Base-by-base conservation (phyloP, 2,888 invertebrate species). In the Steinernema hermaphroditum region DNA sequence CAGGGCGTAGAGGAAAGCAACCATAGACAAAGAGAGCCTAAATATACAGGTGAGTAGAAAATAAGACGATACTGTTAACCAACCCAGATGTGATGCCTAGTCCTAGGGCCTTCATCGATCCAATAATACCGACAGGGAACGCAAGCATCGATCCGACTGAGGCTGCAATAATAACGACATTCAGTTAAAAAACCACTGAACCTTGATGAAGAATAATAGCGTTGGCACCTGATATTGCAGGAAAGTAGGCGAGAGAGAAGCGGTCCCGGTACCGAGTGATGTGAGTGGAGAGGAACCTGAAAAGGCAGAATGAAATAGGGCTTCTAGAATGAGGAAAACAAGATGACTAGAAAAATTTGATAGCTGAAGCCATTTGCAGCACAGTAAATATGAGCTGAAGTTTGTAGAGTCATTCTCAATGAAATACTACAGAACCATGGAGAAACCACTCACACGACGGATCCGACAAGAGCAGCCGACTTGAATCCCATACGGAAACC, bases 111-210 rank as follows among this genome's bases (percentile, higher is more conserved):
- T 62, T 62, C 62, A 62, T 62, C 62, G 62, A 62, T 62, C 62
- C 62, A 6, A 62, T 32, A 1, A 62, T 32, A 29, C 62, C 62
- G 16, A 62, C 29, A 14, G 62, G 62, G 34, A 62, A 62, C 12
- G 62, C 62, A 29, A 62, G 62, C 62, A 62, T 29, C 29, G 62
- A 62, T 62, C 32, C 62, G 32, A 62, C 62, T 62, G 62, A 62
- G 62, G 62, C 62, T 62, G 62, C 16, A 62, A 62, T 62, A 29
- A 14, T 12, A 62, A 32, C 32, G 19, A 34, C 16, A 62, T 12
- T 62, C 27, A 8, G 29, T 62, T 29, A 32, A 62, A 62, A 19
- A 6, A 62, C 16, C 8, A 62, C 62, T 62, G 2, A 62, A 62
- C 62, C 62, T 62, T 62, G 9, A 62, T 62, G 62, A 34, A 62